phyloP scores from a whole-genome alignment of 2,888 invertebrate species.

The Dicycla oo region DNA sequence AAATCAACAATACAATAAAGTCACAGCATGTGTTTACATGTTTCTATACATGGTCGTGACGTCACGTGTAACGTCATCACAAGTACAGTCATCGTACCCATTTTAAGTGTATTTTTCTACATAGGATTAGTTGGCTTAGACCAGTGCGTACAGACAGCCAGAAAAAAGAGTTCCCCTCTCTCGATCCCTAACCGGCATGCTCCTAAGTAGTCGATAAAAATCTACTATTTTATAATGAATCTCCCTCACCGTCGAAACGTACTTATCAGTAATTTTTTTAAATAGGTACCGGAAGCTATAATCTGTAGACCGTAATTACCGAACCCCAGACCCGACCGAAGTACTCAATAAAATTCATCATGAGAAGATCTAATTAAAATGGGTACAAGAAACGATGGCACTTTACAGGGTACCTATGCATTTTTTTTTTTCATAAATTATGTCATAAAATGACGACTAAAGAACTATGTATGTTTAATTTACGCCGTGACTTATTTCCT shows the following conservation, averaged over 20 bases:
- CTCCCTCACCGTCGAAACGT: conserved; percentile 68
- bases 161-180: conserved; percentile 38
- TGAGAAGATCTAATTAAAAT: conserved; percentile 82
- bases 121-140: conserved; percentile 78
- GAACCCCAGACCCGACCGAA: conserved; percentile 51
- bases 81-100: conserved; percentile 80
- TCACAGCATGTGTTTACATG: conserved; percentile 83
- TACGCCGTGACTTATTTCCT: conserved; percentile 87
- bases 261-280: conserved; percentile 75
- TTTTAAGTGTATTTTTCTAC: conserved; percentile 79
- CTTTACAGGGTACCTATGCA: conserved; percentile 87
- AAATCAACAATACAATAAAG: conserved; percentile 84
- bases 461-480: conserved; percentile 82
- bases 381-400: conserved; percentile 87
- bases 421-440: conserved; percentile 78
- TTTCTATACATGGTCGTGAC: conserved; percentile 74
- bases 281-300: conserved; percentile 78
- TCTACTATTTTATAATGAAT: conserved; percentile 75
- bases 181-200: conserved; percentile 59
- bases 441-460: conserved; percentile 89
- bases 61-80: conserved; percentile 70
- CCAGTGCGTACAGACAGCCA: conserved; percentile 69
- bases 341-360: conserved; percentile 73
- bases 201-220: conserved; percentile 73
- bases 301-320: conserved; percentile 70